Conservation (phyloP, 23 tunicate species). For the Trididemnum nubilum region DNA sequence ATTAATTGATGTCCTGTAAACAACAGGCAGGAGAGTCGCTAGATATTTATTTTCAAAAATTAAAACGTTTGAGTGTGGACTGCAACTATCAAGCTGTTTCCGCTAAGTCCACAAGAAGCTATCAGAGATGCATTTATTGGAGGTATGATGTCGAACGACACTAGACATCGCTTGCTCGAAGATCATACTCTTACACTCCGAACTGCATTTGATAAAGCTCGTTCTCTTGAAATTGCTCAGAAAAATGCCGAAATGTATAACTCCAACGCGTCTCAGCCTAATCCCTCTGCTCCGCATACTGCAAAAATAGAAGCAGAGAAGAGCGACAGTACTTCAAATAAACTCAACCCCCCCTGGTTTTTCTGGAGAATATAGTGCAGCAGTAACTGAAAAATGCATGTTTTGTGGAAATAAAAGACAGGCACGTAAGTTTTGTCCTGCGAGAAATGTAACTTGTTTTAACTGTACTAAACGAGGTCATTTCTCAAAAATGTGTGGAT, state of each 20-base stretch:
- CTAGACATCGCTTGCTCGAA: conserved; percentile 19
- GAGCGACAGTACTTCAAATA: no score
- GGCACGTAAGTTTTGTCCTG: neutral
- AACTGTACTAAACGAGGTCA: neutral
- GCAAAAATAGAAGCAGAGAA: no score
- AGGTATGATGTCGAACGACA: conserved; percentile 5
- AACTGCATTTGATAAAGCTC: neutral
- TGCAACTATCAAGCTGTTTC: conserved; percentile 8
- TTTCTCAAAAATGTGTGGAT: neutral
- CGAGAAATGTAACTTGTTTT: conserved; percentile 2
- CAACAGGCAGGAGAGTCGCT: conserved; percentile 2
- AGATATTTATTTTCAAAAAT: conserved; percentile 9
- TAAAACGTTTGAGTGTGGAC: conserved; percentile 3
- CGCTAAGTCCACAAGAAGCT: conserved; percentile 1
- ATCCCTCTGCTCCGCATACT: neutral
- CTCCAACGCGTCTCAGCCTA: neutral
- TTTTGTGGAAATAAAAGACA: conserved; percentile 2
- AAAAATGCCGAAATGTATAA: conserved; percentile 3
- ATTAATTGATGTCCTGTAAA: neutral
- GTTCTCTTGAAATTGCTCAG: neutral
- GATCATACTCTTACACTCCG: neutral
- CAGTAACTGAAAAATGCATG: neutral
- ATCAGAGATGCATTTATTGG: conserved; percentile 23
- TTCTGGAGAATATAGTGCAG: neutral
- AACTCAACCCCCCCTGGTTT: neutral